These are phyloP conservation scores for Molanna angustata DNA, from an alignment of 2,888 invertebrate genomes.

Conservation along the genomic window DNA sequence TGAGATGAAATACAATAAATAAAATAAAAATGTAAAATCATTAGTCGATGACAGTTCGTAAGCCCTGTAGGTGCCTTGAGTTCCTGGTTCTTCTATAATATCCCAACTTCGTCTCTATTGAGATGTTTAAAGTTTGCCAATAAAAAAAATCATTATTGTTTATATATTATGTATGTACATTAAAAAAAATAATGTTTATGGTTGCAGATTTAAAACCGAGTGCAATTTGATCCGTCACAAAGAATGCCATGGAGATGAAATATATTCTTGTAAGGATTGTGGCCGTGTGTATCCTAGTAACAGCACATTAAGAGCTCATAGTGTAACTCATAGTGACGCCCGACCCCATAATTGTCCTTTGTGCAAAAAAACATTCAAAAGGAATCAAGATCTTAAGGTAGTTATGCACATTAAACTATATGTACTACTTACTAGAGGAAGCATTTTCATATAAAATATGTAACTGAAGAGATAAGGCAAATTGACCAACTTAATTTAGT, in stretches of 20 bases:
- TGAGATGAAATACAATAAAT: too few relatives aligned
- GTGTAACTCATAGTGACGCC: constrained; percentile 66
- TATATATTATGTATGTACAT: too few relatives aligned
- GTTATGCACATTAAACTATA: constrained; percentile 14
- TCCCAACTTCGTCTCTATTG: too few relatives aligned
- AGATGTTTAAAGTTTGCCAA: too few relatives aligned
- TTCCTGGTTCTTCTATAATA: too few relatives aligned
- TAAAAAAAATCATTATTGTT: too few relatives aligned
- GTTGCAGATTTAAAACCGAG: constrained; percentile 62
- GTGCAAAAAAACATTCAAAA: constrained; percentile 69
- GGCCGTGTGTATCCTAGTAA: constrained; percentile 67
- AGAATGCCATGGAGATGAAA: constrained; percentile 57
- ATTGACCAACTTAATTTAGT: too few relatives aligned
- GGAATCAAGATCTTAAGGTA: constrained; percentile 72
- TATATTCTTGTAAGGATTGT: constrained; percentile 64
- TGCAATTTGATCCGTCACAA: constrained; percentile 63
- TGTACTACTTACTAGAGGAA: neutral
- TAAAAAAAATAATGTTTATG: too few relatives aligned
- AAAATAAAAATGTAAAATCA: too few relatives aligned
- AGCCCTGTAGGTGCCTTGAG: too few relatives aligned
- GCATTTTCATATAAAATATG: neutral
- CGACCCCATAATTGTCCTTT: constrained; percentile 66
- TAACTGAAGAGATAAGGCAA: neutral
- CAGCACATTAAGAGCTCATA: constrained; percentile 66
- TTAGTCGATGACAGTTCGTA: too few relatives aligned